Base-by-base conservation (phyloP, 2,888 invertebrate species). In the Hirtodrosophila confusa region DNA sequence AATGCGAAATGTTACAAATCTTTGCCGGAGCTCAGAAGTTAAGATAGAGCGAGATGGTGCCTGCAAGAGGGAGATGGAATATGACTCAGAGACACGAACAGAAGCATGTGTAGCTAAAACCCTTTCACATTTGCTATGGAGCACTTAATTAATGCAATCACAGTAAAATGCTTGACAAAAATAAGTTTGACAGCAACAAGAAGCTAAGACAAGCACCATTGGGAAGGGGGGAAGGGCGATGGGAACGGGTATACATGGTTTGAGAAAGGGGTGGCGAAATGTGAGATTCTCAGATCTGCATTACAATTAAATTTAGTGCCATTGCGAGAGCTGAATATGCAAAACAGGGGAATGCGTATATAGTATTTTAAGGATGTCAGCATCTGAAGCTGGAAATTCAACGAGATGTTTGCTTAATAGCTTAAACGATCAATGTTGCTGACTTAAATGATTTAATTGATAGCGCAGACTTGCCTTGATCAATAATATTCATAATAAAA, bases 131-230 rank as follows among this genome's bases (percentile, higher is more conserved):
- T 62, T 56, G 58, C 56, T 24, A 61, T 37, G 55, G 36, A 74
- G 55, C 56, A 61, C 71, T 79, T 83, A 83, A 78, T 79, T 83
- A 79, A 82, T 68, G 75, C 69, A 78, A 80, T 78, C 78, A 78
- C 56, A 74, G 66, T 50, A 64, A 72, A 75, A 63, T 62, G 67
- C 54, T 73, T 68, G 76, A 69, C 77, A 80, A 77, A 73, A 77
- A 53, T 51, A 69, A 73, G 69, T 56, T 54, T 61, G 65, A 17
- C 37, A 72, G 36, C 51, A 71, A 54, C 50, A 51, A 48, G 51
- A 35, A 58, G 56, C 31, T 31, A 37, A 24, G 12, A 36, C 31
- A 10, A 64, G 36, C 10, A 35, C 17, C 27, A 27, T 5, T 4
- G 27, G 27, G 27, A 2, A 3, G 27, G 27, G 27, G 3, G 6